Percentiles rank a stretch among this genome's conserved stretches.
These are phyloP conservation scores for Lithophane ornitopus DNA, from an alignment of 2,888 invertebrate genomes.

Conservation along the genomic window DNA sequence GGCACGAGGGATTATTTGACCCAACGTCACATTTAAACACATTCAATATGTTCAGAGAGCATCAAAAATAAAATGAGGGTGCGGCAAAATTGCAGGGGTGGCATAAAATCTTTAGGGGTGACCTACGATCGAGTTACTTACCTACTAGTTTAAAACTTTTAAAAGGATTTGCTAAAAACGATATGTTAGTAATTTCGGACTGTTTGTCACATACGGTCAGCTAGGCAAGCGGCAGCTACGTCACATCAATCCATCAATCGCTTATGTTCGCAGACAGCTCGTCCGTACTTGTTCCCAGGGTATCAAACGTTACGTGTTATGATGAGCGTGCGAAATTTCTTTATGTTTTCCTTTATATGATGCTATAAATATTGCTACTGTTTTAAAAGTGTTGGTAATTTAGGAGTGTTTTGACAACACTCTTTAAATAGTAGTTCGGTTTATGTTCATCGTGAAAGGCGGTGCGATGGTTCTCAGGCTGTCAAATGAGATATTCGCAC, in stretches of 20 bases:
- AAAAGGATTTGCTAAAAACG: conserved; percentile 12
- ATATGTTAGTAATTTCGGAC: not conserved
- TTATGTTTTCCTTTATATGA: conserved; percentile 33
- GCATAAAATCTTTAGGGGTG: conserved; percentile 23
- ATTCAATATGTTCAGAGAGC: conserved; percentile 19
- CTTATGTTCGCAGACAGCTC: conserved; percentile 30
- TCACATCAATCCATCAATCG: conserved; percentile 41
- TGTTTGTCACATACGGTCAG: conserved; percentile 12
- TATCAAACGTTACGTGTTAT: conserved; percentile 38
- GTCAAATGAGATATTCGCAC: conserved; percentile 41
- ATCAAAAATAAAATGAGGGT: conserved; percentile 41
- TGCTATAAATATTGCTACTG: conserved; percentile 48
- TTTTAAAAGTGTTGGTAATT: conserved; percentile 38
- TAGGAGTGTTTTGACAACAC: conserved; percentile 49
- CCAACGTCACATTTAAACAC: not conserved
- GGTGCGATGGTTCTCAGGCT: conserved; percentile 34
- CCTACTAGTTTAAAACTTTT: conserved; percentile 24
- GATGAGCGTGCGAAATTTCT: conserved; percentile 48
- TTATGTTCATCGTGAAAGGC: conserved; percentile 15
- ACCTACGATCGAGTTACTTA: conserved; percentile 9
- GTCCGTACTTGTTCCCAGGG: conserved; percentile 35
- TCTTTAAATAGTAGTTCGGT: conserved; percentile 19
- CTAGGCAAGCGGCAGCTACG: not conserved
- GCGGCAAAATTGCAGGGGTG: conserved; percentile 33
- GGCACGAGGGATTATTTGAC: not conserved